Evolutionary conservation across 2,113 vertebrate genomes (phyloP).

Genomic region (Hemicordylus capensis): DNA sequence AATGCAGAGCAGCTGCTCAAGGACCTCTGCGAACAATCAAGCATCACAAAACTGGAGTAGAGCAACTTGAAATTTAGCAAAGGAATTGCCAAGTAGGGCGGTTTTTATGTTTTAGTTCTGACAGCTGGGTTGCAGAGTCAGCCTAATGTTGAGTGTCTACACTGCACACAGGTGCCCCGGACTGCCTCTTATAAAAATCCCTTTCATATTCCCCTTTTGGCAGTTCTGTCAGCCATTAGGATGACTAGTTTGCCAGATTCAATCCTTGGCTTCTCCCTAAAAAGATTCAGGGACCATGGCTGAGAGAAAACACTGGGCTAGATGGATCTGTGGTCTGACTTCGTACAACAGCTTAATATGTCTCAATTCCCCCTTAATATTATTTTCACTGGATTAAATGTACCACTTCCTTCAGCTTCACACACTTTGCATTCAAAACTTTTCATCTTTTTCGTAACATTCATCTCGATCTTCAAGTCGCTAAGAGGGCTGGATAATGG

Average conservation of each 20-base stretch:
- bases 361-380: neutral
- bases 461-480: neutral
- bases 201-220: neutral
- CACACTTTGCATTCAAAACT: neutral
- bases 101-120: neutral
- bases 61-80: neutral
- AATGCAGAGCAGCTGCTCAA: neutral
- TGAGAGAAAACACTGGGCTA: too few relatives aligned
- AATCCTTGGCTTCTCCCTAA: neutral
- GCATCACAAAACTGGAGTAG: neutral
- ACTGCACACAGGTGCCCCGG: too few relatives aligned
- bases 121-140: neutral
- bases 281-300: too few relatives aligned
- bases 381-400: neutral
- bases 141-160: neutral
- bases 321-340: neutral
- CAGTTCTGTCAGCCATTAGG: neutral
- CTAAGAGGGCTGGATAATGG: neutral
- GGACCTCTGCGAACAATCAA: neutral
- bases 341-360: neutral
- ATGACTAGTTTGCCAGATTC: neutral
- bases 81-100: neutral
- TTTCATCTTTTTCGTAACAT: neutral
- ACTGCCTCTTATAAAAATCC: too few relatives aligned
- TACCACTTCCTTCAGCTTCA: neutral